These are phyloP conservation scores for Aradophagus sp. DNA, from an alignment of 1,140 invertebrate species.

Conservation along the genomic window DNA sequence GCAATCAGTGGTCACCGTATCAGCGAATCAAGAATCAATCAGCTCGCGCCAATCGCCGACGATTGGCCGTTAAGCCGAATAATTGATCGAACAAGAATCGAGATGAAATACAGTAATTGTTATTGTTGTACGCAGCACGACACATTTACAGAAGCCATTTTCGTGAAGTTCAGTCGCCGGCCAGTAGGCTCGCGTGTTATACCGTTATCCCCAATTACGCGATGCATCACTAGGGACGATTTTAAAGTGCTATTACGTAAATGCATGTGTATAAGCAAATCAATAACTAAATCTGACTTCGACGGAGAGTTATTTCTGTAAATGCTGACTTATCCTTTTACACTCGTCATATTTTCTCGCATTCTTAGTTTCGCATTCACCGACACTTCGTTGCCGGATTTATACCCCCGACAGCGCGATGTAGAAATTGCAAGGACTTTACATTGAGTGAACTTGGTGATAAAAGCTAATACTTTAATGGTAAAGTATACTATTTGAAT, in stretches of 20 bases:
- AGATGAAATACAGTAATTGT: conserved; percentile 24
- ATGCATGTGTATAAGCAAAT: conserved; percentile 56
- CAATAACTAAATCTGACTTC: conserved; percentile 57
- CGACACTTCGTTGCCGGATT: too few relatives aligned
- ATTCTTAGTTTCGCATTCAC: too few relatives aligned
- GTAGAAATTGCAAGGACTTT: too few relatives aligned
- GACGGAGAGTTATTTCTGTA: conserved; percentile 51
- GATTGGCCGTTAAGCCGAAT: conserved; percentile 6
- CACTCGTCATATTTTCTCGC: conserved; percentile 25
- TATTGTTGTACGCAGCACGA: conserved; percentile 24
- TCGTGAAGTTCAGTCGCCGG: conserved; percentile 28
- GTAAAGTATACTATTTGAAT: too few relatives aligned
- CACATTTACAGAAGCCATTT: conserved; percentile 37
- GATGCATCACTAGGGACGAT: conserved; percentile 51
- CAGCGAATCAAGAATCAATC: too few relatives aligned
- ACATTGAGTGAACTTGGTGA: too few relatives aligned
- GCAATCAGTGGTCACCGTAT: too few relatives aligned
- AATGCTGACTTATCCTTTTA: conserved; percentile 48
- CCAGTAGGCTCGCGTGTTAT: conserved; percentile 41
- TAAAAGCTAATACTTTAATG: too few relatives aligned
- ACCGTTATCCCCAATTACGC: conserved; percentile 44
- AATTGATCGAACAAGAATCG: too few relatives aligned
- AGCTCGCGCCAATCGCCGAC: neutral
- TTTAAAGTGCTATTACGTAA: conserved; percentile 58
- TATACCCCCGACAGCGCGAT: too few relatives aligned